phyloP scores from a whole-genome alignment of 2,797 vertebrate genomes.

The Xenops minutus region DNA sequence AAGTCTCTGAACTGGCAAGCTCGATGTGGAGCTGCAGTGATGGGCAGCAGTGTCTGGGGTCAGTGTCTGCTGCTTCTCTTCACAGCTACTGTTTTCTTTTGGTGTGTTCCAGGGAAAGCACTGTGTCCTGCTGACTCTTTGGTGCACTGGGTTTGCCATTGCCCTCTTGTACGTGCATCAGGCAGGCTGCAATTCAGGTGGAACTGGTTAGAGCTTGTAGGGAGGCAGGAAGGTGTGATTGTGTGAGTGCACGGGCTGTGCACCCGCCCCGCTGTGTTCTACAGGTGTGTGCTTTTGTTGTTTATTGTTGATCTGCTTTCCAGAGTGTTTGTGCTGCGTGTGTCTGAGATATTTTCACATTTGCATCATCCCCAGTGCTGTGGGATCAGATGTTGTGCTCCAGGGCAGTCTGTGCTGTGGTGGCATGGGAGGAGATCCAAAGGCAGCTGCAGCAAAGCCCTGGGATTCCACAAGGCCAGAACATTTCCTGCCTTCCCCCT shows the following conservation, averaged over 20 bases:
- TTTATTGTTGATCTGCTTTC: background rate
- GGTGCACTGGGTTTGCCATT: background rate
- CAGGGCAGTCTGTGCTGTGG: fast-evolving
- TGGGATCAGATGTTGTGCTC: background rate
- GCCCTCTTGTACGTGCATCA: fast-evolving
- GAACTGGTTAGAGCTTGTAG: background rate
- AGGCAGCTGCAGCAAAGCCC: background rate
- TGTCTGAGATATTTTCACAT: background rate
- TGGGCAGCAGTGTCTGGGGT: background rate
- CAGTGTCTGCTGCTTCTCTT: background rate
- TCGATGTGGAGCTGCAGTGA: background rate
- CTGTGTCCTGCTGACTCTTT: background rate
- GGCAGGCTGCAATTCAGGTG: background rate
- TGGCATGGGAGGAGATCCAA: background rate
- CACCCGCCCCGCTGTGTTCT: fast-evolving
- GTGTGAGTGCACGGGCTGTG: fast-evolving
- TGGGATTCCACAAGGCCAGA: background rate
- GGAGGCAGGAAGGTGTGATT: background rate
- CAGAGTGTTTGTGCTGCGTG: background rate
- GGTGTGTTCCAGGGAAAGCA: background rate
- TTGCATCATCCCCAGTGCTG: background rate
- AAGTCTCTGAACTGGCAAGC: conserved; percentile 31
- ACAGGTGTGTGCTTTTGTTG: background rate
- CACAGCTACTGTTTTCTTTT: background rate
- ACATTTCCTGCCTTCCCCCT: background rate